Base-by-base conservation (phyloP, 2,113 vertebrate species). In the Natator depressus region DNA sequence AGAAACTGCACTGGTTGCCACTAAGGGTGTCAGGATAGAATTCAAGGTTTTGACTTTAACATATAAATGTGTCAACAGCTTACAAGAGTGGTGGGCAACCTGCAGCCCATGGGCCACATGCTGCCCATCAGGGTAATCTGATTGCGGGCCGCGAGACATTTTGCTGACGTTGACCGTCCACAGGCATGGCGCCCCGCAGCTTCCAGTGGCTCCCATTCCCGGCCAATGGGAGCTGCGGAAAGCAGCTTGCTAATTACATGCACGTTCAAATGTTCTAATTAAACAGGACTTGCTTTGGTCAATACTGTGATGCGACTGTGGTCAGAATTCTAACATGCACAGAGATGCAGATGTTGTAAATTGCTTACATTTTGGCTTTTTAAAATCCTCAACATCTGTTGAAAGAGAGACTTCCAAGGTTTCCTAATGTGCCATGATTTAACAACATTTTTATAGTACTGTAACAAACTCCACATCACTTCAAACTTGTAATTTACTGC, bases 331-430 rank as follows among this genome's bases (percentile, higher is more conserved):
- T 91, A 55, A 91, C 85, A 95, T 87, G 90, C 12, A 91, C 72
- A 78, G 91, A 95, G 69, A 95, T 59, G 87, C 87, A 96, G 42
- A 95, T 95, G 5, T 93, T 13, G 4, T 42, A 87, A 94, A 89
- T 93, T 47, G 69, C 85, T 97, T 94, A 96, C 16, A 97, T 95
- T 95, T 89, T 96, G n/a, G 35, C 92, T 95, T 95, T 95, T 69
- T 42, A 84, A 97, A 91, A 88, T 85, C 35, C 78, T 93, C 93
- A 94, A 94, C 84, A 85, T 82, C 35, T 89, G 7, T 59, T 55
- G 47, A 57, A 91, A 86, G 47, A 92, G 90, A 89, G 42, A 69
- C 51, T 80, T 54, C 88, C 59, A 81, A 24, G 10, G 82, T 96
- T 96, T 93, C 53, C 57, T 85, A 84, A 8, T 92, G 81, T 86